Conservation (phyloP, 2,888 invertebrate species). For the Euzetes globulus region DNA sequence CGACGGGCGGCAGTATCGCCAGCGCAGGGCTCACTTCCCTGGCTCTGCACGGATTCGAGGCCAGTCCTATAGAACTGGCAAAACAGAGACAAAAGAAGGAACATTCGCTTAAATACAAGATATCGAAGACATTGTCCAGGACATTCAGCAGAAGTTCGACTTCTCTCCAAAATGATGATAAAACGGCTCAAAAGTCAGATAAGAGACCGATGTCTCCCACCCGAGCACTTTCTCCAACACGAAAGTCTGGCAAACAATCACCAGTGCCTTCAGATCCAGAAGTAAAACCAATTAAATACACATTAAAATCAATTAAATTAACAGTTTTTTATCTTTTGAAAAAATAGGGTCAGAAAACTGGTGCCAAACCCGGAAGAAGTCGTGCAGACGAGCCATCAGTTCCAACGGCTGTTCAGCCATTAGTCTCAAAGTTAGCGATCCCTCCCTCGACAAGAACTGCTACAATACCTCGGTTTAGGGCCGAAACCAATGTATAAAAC, state of each 20-base stretch:
- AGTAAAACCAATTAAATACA: constrained; percentile 9
- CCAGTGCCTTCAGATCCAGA: constrained; percentile 18
- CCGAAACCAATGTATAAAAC: constrained; percentile 25
- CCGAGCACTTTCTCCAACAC: neutral
- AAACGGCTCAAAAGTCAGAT: neutral
- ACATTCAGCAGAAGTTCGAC: constrained; percentile 41
- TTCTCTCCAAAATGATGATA: neutral
- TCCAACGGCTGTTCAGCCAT: neutral
- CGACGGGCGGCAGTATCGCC: constrained; percentile 40
- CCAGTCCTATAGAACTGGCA: constrained; percentile 33
- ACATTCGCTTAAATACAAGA: constrained; percentile 42
- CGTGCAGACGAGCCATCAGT: neutral
- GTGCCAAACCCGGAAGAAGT: neutral
- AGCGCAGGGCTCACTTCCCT: constrained; percentile 17
- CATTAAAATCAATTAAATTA: neutral
- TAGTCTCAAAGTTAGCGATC: constrained; percentile 28
- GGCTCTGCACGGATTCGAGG: constrained; percentile 32
- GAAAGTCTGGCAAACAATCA: neutral
- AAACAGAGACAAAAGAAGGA: constrained; percentile 41
- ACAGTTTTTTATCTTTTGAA: neutral
- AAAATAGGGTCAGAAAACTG: constrained; percentile 3
- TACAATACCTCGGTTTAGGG: neutral
- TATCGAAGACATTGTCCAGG: constrained; percentile 42
- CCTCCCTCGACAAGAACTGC: constrained; percentile 7
- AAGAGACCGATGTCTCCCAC: constrained; percentile 15